Evolutionary conservation across 2,888 invertebrate species (phyloP), one percentile per base, ranked within the genome.

Genomic region (Leptopilina syphax): DNA sequence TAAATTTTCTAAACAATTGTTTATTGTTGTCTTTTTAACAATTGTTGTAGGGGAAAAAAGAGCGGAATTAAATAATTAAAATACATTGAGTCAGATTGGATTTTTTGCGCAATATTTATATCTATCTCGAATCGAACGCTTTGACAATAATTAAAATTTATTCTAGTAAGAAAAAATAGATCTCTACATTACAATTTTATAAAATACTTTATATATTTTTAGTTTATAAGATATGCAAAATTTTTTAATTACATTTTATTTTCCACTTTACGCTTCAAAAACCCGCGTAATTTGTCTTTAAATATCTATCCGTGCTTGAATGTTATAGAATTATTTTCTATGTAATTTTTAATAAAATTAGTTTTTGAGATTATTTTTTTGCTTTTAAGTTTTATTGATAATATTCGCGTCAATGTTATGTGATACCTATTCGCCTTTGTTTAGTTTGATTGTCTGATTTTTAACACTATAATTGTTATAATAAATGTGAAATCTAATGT

Each of bases 401-500:
- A 50, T 50, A 27, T 57, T 34, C 73, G 73, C 73, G 73, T 73
- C 27, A 73, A 57, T 73, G 57, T 73, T 73, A 54, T 73, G 73
- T 73, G 73, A 73, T 73, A 73, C 54, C 73, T 73, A 34, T 57
- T 50, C 34, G 57, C 73, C 73, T 34, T 73, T 73, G 34, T 73
- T 73, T 73, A 57, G 54, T 73, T 73, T 73, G 73, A 73, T 73
- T 73, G 57, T 73, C 57, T 73, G 27, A 73, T 73, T 73, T 50
- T 73, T 57, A 73, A 73, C 54, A 73, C 34, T 73, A 73, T 73
- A 27, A 73, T 73, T 73, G 73, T 57, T 73, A 67, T 67, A 82
- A 84, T 82, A 80, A 87, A 87, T 84, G 86, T 87, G 90, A 89
- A 90, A 91, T 91, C 91, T 90, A 86, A 91, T 90, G 90, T 91